Evolutionary conservation across 2,888 invertebrate genomes (phyloP).

Genomic region (Trilocha varians): DNA sequence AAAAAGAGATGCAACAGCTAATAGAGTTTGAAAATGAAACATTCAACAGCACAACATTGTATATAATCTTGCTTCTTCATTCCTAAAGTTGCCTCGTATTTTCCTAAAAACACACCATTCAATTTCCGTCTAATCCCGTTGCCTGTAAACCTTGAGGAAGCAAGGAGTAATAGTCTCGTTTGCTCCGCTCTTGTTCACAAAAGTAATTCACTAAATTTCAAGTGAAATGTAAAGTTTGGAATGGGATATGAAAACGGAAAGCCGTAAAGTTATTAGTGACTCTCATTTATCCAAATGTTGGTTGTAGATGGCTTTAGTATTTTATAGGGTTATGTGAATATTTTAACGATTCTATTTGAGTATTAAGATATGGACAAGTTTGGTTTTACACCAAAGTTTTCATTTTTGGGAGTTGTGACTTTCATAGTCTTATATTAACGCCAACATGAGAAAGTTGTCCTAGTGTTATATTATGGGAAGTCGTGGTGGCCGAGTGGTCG

Average conservation of each 20-base stretch:
- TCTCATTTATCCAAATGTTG: background rate
- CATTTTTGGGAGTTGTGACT: no score
- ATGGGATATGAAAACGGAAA: conserved; percentile 24
- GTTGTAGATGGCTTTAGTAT: background rate
- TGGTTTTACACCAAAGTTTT: no score
- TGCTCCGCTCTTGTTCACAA: conserved; percentile 9
- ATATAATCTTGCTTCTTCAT: no score
- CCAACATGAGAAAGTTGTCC: no score
- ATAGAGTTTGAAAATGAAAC: no score
- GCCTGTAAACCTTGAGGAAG: conserved; percentile 28
- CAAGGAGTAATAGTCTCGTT: conserved; percentile 41
- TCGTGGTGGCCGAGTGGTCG: no score
- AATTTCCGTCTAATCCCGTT: conserved; percentile 53
- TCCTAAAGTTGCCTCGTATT: background rate
- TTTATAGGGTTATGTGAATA: background rate
- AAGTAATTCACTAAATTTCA: conserved; percentile 26
- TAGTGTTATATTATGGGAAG: no score
- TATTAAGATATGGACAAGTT: no score
- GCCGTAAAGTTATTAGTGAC: conserved; percentile 19
- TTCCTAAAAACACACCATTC: conserved; percentile 24
- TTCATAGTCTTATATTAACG: no score
- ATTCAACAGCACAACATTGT: no score
- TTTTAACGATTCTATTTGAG: no score
- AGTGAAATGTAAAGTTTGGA: conserved; percentile 25
- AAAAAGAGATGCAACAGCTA: no score